Percentiles rank a stretch among this genome's conserved stretches.
phyloP scores from a whole-genome alignment of 2,797 vertebrate species.

The Phylloscopus collybita region DNA sequence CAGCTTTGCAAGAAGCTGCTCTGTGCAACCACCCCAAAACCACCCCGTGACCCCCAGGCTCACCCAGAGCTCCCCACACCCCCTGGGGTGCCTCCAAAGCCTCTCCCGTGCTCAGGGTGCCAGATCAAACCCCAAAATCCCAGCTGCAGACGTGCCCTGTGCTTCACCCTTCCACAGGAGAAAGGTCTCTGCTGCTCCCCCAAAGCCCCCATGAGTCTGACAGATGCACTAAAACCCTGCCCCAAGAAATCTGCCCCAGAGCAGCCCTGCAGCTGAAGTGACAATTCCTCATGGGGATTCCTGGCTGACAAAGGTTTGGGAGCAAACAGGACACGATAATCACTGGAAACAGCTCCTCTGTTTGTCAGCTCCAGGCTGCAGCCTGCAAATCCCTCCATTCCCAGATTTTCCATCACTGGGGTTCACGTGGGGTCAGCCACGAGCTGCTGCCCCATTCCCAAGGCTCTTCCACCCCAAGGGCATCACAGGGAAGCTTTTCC shows the following conservation, averaged over 20 bases:
- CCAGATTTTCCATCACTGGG: not conserved
- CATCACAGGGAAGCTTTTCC: not conserved
- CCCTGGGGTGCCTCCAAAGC: not conserved
- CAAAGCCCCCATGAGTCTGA: not conserved
- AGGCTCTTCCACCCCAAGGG: not conserved
- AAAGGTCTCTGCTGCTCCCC: not conserved
- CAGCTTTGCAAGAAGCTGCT: not conserved
- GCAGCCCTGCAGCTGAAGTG: not conserved
- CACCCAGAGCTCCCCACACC: not conserved
- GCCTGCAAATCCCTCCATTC: not conserved
- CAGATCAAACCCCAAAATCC: not conserved
- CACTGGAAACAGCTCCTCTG: not conserved
- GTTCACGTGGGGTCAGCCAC: not conserved
- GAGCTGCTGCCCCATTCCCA: not conserved
- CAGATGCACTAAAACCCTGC: not conserved
- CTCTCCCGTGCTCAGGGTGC: not conserved
- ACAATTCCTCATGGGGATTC: constrained; percentile 12
- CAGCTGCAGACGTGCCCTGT: not conserved
- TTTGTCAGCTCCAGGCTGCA: not conserved
- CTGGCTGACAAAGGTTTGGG: not conserved
- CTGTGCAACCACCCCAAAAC: not conserved
- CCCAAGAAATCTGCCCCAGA: not conserved
- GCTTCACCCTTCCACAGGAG: not conserved
- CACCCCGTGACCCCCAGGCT: not conserved
- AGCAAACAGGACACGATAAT: not conserved